Evolutionary conservation across 2,797 vertebrate species (phyloP).

Genomic region (Scomberomorus guttatus): DNA sequence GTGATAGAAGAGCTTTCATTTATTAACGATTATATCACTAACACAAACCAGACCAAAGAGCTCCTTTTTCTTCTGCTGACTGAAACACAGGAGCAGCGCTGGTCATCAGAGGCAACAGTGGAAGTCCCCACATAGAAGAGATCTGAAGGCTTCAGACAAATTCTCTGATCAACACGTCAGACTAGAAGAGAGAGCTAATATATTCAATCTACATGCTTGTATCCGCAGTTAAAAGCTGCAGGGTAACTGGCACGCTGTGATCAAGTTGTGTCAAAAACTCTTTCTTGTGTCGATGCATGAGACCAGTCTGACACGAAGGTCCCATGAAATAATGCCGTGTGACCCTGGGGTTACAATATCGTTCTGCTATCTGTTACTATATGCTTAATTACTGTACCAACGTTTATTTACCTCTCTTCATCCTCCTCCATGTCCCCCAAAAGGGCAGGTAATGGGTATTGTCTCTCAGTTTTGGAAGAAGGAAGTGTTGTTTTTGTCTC

Average conservation of each 20-base stretch:
- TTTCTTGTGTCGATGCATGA: not conserved
- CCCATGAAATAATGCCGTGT: not conserved
- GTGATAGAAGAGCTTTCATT: constrained; percentile 77
- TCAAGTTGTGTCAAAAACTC: constrained; percentile 16
- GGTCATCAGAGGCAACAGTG: constrained; percentile 51
- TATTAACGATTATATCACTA: constrained; percentile 72
- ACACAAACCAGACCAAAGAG: constrained; percentile 78
- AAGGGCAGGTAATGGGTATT: not conserved
- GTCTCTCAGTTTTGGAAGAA: not conserved
- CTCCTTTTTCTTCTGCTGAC: constrained; percentile 59
- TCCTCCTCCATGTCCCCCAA: not conserved
- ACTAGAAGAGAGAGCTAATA: constrained; percentile 20
- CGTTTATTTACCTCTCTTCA: too few relatives aligned
- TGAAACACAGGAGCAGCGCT: constrained; percentile 52
- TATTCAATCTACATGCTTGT: not conserved
- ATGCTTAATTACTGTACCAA: too few relatives aligned
- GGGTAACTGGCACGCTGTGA: constrained; percentile 18
- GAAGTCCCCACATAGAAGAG: constrained; percentile 37
- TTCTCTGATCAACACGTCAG: constrained; percentile 50
- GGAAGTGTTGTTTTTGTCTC: too few relatives aligned
- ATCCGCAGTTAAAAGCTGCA: constrained; percentile 22
- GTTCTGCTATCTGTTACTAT: too few relatives aligned
- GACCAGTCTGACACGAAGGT: constrained; percentile 1
- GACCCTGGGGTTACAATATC: not conserved
- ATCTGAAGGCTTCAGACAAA: constrained; percentile 47